Conservation (phyloP, 2,888 invertebrate genomes). For the Papilio elwesi region DNA sequence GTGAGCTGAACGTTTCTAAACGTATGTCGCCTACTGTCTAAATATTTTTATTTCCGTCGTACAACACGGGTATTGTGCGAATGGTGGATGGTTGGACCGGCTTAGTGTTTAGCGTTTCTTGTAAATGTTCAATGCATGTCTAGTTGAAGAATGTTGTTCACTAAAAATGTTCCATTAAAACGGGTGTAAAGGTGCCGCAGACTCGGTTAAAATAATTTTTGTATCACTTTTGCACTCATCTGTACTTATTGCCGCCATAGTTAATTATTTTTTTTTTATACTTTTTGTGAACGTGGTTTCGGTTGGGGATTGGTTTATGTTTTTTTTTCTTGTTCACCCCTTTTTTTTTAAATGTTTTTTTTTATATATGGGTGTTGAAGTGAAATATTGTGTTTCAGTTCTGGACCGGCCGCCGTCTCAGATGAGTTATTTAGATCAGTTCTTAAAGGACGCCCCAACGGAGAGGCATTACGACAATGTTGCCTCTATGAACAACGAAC, state of each 20-base stretch:
- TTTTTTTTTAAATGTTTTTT: conserved; percentile 40
- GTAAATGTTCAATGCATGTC: conserved; percentile 74
- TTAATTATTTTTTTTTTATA: conserved; percentile 40
- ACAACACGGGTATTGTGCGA: conserved; percentile 43
- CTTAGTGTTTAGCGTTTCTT: conserved; percentile 62
- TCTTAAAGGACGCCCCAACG: conserved; percentile 89
- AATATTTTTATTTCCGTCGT: conserved; percentile 1
- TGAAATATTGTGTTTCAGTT: conserved; percentile 83
- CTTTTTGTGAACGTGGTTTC: conserved; percentile 72
- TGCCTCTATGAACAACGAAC: conserved; percentile 71
- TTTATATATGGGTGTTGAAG: conserved; percentile 31
- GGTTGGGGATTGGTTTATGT: conserved; percentile 79
- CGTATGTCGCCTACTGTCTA: not conserved
- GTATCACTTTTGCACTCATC: conserved; percentile 56
- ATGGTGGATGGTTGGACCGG: conserved; percentile 49
- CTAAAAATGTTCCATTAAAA: conserved; percentile 62
- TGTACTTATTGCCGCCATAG: conserved; percentile 56
- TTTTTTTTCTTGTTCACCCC: conserved; percentile 47
- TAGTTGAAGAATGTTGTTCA: conserved; percentile 54
- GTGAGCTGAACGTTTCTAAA: not conserved
- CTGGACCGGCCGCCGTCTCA: conserved; percentile 95
- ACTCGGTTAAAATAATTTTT: not conserved
- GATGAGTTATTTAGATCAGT: conserved; percentile 95
- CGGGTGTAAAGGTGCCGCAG: conserved; percentile 52
- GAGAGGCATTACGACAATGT: conserved; percentile 80